Percentiles rank a stretch among this genome's conserved stretches.
Conservation (phyloP, 2,888 invertebrate genomes). For the Enoplolaimus lenunculus region DNA sequence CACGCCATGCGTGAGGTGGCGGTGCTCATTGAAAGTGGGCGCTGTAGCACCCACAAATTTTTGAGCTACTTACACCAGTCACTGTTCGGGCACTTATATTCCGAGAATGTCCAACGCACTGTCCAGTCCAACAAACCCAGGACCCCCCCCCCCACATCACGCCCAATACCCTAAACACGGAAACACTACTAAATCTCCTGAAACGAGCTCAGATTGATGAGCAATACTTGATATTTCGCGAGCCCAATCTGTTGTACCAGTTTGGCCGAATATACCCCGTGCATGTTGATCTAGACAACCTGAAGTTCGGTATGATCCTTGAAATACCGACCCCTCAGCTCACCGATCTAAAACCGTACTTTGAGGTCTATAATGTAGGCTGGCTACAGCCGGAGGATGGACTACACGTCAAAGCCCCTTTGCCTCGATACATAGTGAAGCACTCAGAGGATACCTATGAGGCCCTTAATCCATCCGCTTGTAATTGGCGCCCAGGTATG, state of each 20-base stretch:
- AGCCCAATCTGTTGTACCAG: slow-evolving; percentile 3
- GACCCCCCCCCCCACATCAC: neutral
- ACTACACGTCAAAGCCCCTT: neutral
- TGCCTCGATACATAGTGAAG: neutral
- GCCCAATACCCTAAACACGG: neutral
- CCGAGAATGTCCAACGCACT: neutral
- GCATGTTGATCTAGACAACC: neutral
- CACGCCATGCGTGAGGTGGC: neutral
- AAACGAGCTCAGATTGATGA: neutral
- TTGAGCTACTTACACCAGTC: neutral
- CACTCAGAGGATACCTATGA: neutral
- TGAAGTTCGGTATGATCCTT: neutral
- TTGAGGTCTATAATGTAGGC: neutral
- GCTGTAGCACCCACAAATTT: neutral
- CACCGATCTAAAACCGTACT: neutral
- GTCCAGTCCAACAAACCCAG: neutral
- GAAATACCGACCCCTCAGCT: neutral
- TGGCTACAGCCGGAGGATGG: neutral
- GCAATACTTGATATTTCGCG: neutral
- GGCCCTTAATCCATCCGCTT: neutral
- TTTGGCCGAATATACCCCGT: neutral
- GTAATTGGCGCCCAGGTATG: neutral
- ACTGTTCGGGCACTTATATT: neutral
- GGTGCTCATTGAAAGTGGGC: neutral
- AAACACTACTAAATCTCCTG: neutral